phyloP scores from a whole-genome alignment of 2,113 vertebrate genomes.

The Struthio camelus region DNA sequence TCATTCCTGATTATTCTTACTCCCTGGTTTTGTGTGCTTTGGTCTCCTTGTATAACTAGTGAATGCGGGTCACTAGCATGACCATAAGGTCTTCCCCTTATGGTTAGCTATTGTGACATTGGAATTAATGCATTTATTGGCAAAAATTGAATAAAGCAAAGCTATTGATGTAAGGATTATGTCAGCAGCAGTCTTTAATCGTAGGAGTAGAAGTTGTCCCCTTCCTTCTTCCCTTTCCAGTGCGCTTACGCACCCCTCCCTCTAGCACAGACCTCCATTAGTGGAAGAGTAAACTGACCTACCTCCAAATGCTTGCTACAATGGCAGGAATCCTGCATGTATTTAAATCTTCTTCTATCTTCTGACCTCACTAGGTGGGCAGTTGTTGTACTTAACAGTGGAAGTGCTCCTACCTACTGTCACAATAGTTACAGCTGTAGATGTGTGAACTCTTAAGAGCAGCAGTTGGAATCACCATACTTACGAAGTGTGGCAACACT shows the following conservation, averaged over 20 bases:
- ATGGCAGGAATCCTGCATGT: too few species aligned
- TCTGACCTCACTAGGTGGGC: background rate
- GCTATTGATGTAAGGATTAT: background rate
- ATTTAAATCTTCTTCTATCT: background rate
- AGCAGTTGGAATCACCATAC: background rate
- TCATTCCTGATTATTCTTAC: background rate
- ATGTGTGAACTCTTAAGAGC: background rate
- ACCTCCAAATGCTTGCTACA: background rate
- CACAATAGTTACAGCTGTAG: accelerated
- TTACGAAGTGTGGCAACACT: background rate
- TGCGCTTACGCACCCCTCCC: accelerated
- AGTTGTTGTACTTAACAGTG: background rate
- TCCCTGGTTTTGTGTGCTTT: background rate
- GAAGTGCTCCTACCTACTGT: background rate
- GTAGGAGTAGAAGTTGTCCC: background rate
- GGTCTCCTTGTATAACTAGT: background rate
- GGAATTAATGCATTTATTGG: background rate
- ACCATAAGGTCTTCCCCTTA: background rate
- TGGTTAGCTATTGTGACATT: background rate
- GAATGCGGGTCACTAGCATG: background rate
- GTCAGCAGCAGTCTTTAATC: background rate
- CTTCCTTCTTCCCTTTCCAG: background rate
- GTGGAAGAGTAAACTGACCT: background rate
- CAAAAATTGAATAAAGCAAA: background rate
- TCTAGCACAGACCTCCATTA: background rate